Evolutionary conservation across 2,888 invertebrate genomes (phyloP).

Genomic region (Mylabris sibirica): DNA sequence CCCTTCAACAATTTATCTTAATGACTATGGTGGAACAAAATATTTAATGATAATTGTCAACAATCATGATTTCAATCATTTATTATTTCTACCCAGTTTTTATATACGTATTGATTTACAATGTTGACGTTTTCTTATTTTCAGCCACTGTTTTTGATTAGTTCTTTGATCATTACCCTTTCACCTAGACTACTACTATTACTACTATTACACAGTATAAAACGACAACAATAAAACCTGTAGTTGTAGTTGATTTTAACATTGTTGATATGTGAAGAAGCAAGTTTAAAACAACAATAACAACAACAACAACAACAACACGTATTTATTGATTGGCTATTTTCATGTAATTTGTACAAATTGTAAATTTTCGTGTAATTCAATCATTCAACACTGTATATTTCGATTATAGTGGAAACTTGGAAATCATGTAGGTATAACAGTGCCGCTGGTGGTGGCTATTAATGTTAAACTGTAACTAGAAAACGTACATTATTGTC

Average conservation of each 20-base stretch:
- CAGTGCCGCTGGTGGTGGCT: not conserved
- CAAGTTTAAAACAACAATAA: not conserved
- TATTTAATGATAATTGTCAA: conserved; percentile 11
- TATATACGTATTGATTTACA: not conserved
- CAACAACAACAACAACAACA: no score
- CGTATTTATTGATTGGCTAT: not conserved
- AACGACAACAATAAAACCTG: not conserved
- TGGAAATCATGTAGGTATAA: conserved; percentile 3
- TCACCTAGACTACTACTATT: not conserved
- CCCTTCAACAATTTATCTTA: conserved; percentile 11
- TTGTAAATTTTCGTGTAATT: not conserved
- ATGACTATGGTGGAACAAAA: not conserved
- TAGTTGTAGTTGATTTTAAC: not conserved
- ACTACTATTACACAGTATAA: no score
- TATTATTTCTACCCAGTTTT: not conserved
- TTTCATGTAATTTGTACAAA: not conserved
- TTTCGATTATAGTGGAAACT: conserved; percentile 5
- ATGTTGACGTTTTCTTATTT: not conserved
- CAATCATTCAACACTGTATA: not conserved
- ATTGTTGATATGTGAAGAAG: conserved; percentile 9
- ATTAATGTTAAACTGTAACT: conserved; percentile 13
- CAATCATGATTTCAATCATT: conserved; percentile 1
- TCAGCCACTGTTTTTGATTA: conserved; percentile 8
- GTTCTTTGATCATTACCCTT: conserved; percentile 14
- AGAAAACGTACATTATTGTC: conserved; percentile 5